Evolutionary conservation across 2,113 vertebrate species (phyloP).

Genomic region (Himantopus leucocephalus): DNA sequence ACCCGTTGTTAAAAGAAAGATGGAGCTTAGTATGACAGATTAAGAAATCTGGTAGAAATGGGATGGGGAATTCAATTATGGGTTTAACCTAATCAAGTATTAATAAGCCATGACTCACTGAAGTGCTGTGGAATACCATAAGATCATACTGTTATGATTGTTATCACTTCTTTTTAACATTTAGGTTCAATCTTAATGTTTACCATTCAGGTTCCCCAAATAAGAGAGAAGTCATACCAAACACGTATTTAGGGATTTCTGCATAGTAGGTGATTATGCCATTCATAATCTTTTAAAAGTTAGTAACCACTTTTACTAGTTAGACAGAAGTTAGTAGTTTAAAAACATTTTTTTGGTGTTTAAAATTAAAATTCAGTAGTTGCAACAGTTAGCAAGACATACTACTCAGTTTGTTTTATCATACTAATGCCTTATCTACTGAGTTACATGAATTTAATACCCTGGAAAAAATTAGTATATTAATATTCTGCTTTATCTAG

Average conservation of each 20-base stretch:
- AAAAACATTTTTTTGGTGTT: background rate
- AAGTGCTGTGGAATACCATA: background rate
- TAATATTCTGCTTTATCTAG: background rate
- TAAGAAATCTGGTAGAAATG: background rate
- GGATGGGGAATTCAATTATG: background rate
- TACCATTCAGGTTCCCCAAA: background rate
- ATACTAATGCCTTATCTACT: background rate
- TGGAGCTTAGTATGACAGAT: background rate
- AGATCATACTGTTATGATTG: background rate
- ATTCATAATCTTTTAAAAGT: background rate
- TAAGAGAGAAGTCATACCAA: background rate
- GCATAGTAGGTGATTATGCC: background rate
- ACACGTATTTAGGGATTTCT: background rate
- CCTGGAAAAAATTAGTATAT: background rate
- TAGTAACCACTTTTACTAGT: background rate
- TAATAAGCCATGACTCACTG: background rate
- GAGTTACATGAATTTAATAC: background rate
- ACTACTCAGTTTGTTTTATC: background rate
- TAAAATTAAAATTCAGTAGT: background rate
- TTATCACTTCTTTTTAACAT: background rate
- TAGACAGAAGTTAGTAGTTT: background rate
- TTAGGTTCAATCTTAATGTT: background rate
- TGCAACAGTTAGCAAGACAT: background rate
- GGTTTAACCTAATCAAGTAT: background rate
- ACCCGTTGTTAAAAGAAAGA: background rate